Percentiles rank a stretch among this genome's conserved stretches.
Conservation (phyloP, 2,888 invertebrate species). For the Chrysopilus asiliformis region DNA sequence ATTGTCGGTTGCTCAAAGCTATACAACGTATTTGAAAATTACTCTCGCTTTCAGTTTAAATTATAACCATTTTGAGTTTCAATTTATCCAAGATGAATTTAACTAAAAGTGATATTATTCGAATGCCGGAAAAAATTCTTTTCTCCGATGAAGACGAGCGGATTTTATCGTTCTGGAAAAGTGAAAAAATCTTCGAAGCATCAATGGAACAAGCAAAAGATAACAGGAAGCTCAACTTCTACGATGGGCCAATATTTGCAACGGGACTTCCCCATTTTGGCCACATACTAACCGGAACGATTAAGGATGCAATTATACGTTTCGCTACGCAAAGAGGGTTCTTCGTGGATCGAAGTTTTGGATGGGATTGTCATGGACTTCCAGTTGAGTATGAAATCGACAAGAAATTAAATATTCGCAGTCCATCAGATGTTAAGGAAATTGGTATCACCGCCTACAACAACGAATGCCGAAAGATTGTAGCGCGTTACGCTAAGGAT, state of each 20-base stretch:
- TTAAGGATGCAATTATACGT: conserved; percentile 94
- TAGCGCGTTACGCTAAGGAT: conserved; percentile 85
- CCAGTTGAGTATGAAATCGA: conserved; percentile 94
- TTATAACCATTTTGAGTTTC: too few relatives aligned
- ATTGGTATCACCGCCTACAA: conserved; percentile 96
- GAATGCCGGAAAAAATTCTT: conserved; percentile 57
- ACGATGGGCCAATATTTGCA: conserved; percentile 99
- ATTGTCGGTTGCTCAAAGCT: conserved; percentile 19
- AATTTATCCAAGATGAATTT: conserved; percentile 1
- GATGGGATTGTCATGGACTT: conserved; percentile 98
- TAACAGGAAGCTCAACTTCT: conserved; percentile 84
- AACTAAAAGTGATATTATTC: conserved; percentile 23
- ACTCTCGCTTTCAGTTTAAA: too few relatives aligned
- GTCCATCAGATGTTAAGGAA: conserved; percentile 90
- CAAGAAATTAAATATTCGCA: conserved; percentile 76
- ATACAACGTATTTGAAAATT: conserved; percentile 26
- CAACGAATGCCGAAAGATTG: conserved; percentile 89
- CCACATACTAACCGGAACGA: conserved; percentile 94
- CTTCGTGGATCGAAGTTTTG: conserved; percentile 86
- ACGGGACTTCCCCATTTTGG: conserved; percentile 99
- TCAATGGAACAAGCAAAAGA: conserved; percentile 83
- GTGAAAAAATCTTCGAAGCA: conserved; percentile 77
- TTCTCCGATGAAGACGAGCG: conserved; percentile 83
- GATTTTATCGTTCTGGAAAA: conserved; percentile 71
- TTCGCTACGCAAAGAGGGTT: conserved; percentile 91